These are phyloP conservation scores for Polia nebulosa DNA, from an alignment of 2,888 invertebrate genomes.

Conservation along the genomic window DNA sequence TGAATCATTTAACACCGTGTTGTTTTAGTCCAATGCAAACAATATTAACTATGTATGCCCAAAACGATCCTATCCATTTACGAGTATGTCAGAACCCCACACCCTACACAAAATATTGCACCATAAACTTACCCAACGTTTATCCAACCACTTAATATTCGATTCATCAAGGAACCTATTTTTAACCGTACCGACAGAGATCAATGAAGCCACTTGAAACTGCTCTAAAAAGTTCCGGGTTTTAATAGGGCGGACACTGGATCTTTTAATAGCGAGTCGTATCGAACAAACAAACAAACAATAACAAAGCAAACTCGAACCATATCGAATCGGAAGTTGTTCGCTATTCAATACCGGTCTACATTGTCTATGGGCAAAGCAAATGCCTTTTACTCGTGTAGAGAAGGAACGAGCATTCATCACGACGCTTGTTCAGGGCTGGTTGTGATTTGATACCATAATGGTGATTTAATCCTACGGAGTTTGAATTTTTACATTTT, in stretches of 20 bases:
- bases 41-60: background rate
- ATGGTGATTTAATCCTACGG: no score
- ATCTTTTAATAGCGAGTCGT: conserved; percentile 47
- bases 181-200: conserved; percentile 21
- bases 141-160: conserved; percentile 12
- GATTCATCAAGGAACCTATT: conserved; percentile 38
- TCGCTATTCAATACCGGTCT: conserved; percentile 25
- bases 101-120: conserved; percentile 1
- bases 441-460: background rate
- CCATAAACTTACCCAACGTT: background rate
- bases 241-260: conserved; percentile 34
- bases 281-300: conserved; percentile 32
- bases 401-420: background rate
- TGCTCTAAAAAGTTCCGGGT: conserved; percentile 43
- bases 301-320: conserved; percentile 35
- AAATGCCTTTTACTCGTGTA: background rate
- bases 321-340: conserved; percentile 45
- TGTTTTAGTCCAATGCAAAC: background rate
- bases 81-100: background rate
- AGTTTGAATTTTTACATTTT: no score
- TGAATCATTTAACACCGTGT: background rate
- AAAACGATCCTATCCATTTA: background rate
- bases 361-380: conserved; percentile 2
- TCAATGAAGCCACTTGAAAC: conserved; percentile 50
- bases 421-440: background rate